Percentiles rank a stretch among this genome's conserved stretches.
These are phyloP conservation scores for Puma concolor DNA, from an alignment of 2,113 vertebrate genomes.

Conservation along the genomic window DNA sequence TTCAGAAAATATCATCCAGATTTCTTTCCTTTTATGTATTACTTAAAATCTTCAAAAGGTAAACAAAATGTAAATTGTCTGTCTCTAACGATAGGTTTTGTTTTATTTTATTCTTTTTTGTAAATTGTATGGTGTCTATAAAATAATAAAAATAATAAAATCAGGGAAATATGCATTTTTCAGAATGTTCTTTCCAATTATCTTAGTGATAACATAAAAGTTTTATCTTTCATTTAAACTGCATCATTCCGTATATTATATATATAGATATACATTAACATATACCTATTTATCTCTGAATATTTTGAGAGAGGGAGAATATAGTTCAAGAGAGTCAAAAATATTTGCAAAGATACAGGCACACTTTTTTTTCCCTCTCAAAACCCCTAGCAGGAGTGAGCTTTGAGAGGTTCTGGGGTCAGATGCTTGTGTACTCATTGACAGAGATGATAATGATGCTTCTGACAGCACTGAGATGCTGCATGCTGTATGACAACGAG, in stretches of 20 bases:
- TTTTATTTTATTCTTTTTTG: background rate
- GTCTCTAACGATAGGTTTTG: background rate
- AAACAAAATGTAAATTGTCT: background rate
- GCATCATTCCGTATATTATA: background rate
- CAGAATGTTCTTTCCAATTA: background rate
- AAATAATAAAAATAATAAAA: background rate
- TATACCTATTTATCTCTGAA: background rate
- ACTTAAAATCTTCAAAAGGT: background rate
- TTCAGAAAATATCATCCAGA: background rate
- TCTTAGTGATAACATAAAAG: background rate
- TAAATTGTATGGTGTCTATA: background rate
- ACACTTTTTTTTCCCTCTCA: background rate
- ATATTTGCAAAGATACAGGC: background rate
- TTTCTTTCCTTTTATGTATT: background rate
- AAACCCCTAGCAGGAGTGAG: background rate
- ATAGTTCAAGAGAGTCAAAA: background rate
- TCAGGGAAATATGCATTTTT: background rate
- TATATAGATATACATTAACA: background rate
- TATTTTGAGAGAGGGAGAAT: background rate
- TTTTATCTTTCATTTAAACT: background rate
- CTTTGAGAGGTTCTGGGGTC: slow-evolving; percentile 59
- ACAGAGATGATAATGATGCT: slow-evolving; percentile 49
- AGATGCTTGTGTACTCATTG: slow-evolving; percentile 44
- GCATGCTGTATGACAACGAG: slow-evolving; percentile 50
- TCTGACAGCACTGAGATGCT: slow-evolving; percentile 20